Base-by-base conservation (phyloP, 1,140 invertebrate genomes). In the Meloidogyne floridensis region DNA sequence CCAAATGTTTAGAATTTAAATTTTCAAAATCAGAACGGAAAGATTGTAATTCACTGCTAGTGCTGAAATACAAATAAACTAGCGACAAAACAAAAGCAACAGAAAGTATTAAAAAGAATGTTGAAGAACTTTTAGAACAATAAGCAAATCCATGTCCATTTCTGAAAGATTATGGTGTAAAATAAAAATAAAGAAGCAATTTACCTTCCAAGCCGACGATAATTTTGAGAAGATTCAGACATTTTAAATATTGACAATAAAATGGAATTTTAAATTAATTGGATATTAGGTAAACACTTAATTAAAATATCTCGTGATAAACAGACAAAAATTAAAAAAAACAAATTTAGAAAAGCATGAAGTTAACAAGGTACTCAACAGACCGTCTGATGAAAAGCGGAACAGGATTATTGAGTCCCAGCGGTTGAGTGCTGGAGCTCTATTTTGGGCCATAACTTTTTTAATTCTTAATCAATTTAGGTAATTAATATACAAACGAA, bases 31-130 rank as follows among this genome's bases (percentile, higher is more conserved):
- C 72, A n/a, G n/a, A 20, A 6, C 72, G 72, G 7, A 74, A 74
- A 5, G 72, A 74, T 51, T 74, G 72, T 54, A 74, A 74, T 74
- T 74, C 72, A n/a, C 72, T 74, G 8, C 18, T 74, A 6, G 72
- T 18, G 72, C 72, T 74, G 15, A 74, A 51, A 18, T 74, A 74
- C 8, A 74, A 74, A 54, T 74, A 74, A 54, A 74, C 43, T 6
- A 74, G 13, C 15, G 53, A 74, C 15, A 74, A 54, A 32, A 74
- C 43, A 74, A 74, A 51, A 54, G 53, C 72, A 51, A 74, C 7
- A 2, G 53, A 47, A 5, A 74, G 13, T 18, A 74, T 15, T 1
- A 74, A 8, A 74, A 74, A 47, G 72, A 74, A 74, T 47, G 43
- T n/a, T 6, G 72, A 74, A 2, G 53, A 47, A 32, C 18, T 74